Percentiles rank a stretch among this genome's conserved stretches.
phyloP scores from a whole-genome alignment of 2,113 vertebrate species.

The Amblyornis subalaris region DNA sequence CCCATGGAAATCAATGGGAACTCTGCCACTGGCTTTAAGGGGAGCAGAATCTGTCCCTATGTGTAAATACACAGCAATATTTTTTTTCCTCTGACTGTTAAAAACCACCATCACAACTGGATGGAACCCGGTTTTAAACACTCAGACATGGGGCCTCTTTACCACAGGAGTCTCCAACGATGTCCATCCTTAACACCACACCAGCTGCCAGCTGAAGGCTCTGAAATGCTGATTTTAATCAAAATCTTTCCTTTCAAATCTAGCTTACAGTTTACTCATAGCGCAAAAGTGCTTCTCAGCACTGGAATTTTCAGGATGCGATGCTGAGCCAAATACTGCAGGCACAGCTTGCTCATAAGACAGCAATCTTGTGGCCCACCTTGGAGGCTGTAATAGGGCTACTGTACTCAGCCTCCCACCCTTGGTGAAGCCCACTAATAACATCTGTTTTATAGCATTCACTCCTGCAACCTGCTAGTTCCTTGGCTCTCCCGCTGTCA shows the following conservation, averaged over 20 bases:
- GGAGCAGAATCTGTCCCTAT: constrained; percentile 44
- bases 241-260: constrained; percentile 56
- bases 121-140: constrained; percentile 36
- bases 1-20: constrained; percentile 49
- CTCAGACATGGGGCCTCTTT: constrained; percentile 25
- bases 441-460: constrained; percentile 70
- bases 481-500: constrained; percentile 51
- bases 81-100: constrained; percentile 37
- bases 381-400: constrained; percentile 67
- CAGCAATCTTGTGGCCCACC: constrained; percentile 65
- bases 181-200: constrained; percentile 37
- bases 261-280: constrained; percentile 51
- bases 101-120: constrained; percentile 48
- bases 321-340: constrained; percentile 56
- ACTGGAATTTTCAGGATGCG: constrained; percentile 62
- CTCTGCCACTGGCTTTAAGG: constrained; percentile 46
- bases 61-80: constrained; percentile 31
- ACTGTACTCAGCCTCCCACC: constrained; percentile 67
- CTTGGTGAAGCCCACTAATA: constrained; percentile 67
- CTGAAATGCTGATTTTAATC: constrained; percentile 63
- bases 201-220: constrained; percentile 4
- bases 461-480: constrained; percentile 71
- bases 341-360: constrained; percentile 59
- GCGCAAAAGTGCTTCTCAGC: constrained; percentile 56
- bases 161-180: constrained; percentile 15